Conservation (phyloP, 2,797 vertebrate species). For the Vultur gryphus region DNA sequence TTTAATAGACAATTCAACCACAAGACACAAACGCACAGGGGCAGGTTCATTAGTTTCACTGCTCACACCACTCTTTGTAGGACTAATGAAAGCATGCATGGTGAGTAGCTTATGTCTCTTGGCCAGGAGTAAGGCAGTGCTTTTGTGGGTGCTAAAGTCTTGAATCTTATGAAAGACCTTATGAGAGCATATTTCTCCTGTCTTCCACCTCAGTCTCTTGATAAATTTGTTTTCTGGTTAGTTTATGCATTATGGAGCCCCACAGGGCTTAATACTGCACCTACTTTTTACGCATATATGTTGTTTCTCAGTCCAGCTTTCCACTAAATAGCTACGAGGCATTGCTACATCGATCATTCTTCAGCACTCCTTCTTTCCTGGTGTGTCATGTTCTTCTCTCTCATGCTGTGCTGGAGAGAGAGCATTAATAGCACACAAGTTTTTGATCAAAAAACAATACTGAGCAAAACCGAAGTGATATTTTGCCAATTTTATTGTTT, state of each 20-base stretch:
- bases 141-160: background rate
- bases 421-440: background rate
- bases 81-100: fast-evolving
- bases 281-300: background rate
- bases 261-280: background rate
- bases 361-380: background rate
- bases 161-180: background rate
- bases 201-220: background rate
- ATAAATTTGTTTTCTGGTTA: background rate
- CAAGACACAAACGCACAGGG: background rate
- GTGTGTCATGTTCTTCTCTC: background rate
- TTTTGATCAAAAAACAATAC: background rate
- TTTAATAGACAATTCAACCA: background rate
- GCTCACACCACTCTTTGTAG: background rate
- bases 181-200: background rate
- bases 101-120: background rate
- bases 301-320: background rate
- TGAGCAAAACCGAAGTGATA: background rate
- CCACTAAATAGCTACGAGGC: background rate
- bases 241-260: background rate
- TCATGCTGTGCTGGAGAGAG: background rate
- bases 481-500: background rate
- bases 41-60: background rate
- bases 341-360: background rate
- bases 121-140: background rate